phyloP scores from a whole-genome alignment of 2,113 vertebrate species.

The Tragelaphus strepsiceros region DNA sequence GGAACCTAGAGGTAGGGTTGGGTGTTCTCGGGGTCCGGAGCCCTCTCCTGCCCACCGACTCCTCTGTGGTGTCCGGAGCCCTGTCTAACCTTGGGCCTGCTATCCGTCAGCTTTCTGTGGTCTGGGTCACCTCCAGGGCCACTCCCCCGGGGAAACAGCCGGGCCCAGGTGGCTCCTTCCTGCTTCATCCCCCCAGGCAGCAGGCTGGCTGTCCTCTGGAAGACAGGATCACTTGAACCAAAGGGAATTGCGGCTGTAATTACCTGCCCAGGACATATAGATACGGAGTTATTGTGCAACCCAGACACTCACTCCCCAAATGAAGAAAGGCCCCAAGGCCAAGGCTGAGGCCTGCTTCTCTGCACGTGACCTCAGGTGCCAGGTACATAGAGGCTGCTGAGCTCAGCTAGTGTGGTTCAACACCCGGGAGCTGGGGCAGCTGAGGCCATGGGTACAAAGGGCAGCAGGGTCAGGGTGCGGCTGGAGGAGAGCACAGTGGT shows the following conservation, averaged over 20 bases:
- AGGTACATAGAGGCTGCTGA: background rate
- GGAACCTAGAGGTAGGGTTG: background rate
- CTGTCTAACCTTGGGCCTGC: background rate
- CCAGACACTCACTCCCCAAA: background rate
- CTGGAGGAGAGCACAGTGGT: no score
- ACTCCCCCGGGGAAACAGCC: background rate
- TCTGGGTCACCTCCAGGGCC: background rate
- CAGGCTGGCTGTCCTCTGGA: background rate
- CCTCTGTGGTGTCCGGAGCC: background rate
- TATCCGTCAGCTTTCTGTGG: background rate
- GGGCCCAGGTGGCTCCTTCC: background rate
- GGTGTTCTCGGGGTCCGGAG: background rate
- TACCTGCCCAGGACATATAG: background rate
- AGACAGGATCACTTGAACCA: background rate
- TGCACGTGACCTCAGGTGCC: background rate
- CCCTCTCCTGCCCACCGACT: background rate
- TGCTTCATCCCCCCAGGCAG: background rate
- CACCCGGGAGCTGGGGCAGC: no score
- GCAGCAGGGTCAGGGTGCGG: background rate
- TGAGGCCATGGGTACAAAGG: background rate
- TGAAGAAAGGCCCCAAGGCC: background rate
- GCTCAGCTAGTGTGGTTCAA: background rate
- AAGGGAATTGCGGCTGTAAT: background rate
- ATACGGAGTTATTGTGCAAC: background rate
- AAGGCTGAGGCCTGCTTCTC: background rate